Percentiles rank a stretch among this genome's conserved stretches.
Conservation (phyloP, 2,888 invertebrate genomes). For the Phlogophora meticulosa region DNA sequence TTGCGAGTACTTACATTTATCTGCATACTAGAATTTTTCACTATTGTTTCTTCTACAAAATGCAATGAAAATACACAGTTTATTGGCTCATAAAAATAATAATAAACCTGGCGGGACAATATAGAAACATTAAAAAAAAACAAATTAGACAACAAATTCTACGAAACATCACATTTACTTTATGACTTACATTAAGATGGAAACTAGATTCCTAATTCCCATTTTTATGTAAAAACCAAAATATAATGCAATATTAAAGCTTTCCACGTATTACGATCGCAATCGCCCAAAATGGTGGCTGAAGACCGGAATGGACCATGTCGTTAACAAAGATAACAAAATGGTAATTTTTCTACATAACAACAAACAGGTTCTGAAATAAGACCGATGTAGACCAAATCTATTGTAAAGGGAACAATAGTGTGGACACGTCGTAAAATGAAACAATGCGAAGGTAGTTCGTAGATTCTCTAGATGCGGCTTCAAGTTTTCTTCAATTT, state of each 20-base stretch:
- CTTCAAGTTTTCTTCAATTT: slow-evolving; percentile 16
- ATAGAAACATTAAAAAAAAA: not conserved
- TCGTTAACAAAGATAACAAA: slow-evolving; percentile 71
- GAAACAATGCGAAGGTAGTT: slow-evolving; percentile 81
- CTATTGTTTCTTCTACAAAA: too few relatives aligned
- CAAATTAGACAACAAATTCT: slow-evolving; percentile 12
- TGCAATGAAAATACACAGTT: too few relatives aligned
- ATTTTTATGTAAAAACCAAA: slow-evolving; percentile 51
- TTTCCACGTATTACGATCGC: slow-evolving; percentile 62
- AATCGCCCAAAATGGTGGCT: slow-evolving; percentile 63
- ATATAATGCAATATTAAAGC: slow-evolving; percentile 56
- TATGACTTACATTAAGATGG: slow-evolving; percentile 46
- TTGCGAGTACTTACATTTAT: too few relatives aligned
- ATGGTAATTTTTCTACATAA: slow-evolving; percentile 75
- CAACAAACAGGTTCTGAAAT: slow-evolving; percentile 75
- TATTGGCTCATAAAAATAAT: too few relatives aligned
- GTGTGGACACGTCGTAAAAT: slow-evolving; percentile 83
- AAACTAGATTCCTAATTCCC: slow-evolving; percentile 55
- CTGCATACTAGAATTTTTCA: too few relatives aligned
- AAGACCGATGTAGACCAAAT: slow-evolving; percentile 79
- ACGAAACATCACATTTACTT: slow-evolving; percentile 37
- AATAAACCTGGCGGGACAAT: too few relatives aligned
- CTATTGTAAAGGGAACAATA: slow-evolving; percentile 83
- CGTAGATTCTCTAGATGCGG: slow-evolving; percentile 73
- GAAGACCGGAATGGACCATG: slow-evolving; percentile 60